A percentile compares a stretch with the other conserved stretches of the same genome.
Conservation (phyloP, 2,888 invertebrate genomes). For the Gibbula magus region DNA sequence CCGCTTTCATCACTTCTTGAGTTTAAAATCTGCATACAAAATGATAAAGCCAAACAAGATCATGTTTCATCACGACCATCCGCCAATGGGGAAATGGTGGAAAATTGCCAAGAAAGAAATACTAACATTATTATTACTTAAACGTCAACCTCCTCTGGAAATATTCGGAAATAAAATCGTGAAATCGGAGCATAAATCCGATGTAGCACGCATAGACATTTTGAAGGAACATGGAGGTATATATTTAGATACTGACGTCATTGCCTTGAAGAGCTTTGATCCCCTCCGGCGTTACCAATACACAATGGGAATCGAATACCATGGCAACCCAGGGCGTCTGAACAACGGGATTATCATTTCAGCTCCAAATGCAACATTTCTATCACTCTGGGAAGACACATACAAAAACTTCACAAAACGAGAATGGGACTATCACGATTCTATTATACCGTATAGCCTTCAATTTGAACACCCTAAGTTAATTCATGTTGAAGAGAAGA, state of each 20-base stretch:
- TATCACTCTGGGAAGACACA: not conserved
- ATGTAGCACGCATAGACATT: not conserved
- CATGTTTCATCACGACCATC: not conserved
- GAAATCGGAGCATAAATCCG: not conserved
- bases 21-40: not conserved
- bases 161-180: not conserved
- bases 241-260: slow-evolving; percentile 1
- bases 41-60: not conserved
- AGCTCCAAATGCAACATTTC: not conserved
- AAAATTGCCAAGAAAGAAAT: not conserved
- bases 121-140: not conserved
- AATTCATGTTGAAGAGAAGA: slow-evolving; percentile 15
- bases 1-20: not conserved
- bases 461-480: not conserved
- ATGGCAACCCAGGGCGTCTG: not conserved
- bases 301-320: slow-evolving; percentile 10
- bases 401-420: not conserved
- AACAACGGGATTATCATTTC: slow-evolving; percentile 5
- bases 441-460: not conserved
- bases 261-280: slow-evolving; percentile 8
- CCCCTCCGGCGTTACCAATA: not conserved
- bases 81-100: not conserved
- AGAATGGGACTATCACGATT: not conserved
- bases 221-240: not conserved
- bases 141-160: not conserved